These are phyloP conservation scores for Megaceryle alcyon DNA, from an alignment of 2,797 vertebrate genomes.

Conservation along the genomic window DNA sequence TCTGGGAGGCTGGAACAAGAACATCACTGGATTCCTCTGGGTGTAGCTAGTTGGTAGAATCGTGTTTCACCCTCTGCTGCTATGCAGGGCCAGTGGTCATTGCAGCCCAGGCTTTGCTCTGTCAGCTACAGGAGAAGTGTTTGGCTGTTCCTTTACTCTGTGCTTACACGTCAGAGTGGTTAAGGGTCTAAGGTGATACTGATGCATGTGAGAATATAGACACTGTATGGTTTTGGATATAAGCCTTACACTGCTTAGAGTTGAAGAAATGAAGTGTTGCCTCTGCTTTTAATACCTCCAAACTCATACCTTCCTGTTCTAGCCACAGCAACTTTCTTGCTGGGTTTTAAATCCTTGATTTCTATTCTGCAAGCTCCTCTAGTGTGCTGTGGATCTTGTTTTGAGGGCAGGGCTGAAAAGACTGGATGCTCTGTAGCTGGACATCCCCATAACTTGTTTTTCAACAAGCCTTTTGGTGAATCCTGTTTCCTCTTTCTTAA, in stretches of 20 bases:
- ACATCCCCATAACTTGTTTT: neutral
- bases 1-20: neutral
- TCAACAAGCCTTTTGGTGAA: neutral
- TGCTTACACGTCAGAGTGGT: neutral
- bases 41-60: neutral
- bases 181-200: neutral
- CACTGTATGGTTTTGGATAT: neutral
- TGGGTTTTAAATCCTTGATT: neutral
- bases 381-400: neutral
- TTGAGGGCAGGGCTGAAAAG: neutral
- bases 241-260: neutral
- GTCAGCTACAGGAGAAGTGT: neutral
- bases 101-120: neutral
- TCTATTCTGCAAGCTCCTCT: neutral
- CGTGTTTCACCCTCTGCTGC: neutral
- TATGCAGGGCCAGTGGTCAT: fast-evolving
- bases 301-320: neutral
- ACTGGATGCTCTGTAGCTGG: neutral
- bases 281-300: neutral
- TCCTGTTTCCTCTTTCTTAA: neutral
- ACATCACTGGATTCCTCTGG: neutral
- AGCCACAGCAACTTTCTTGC: neutral
- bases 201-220: neutral
- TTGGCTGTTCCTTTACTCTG: neutral
- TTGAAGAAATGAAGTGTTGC: neutral